Evolutionary conservation across 64 coral and sea anemone species (phyloP), one percentile per base, ranked within the genome.

Genomic region (Acropora tenuis): DNA sequence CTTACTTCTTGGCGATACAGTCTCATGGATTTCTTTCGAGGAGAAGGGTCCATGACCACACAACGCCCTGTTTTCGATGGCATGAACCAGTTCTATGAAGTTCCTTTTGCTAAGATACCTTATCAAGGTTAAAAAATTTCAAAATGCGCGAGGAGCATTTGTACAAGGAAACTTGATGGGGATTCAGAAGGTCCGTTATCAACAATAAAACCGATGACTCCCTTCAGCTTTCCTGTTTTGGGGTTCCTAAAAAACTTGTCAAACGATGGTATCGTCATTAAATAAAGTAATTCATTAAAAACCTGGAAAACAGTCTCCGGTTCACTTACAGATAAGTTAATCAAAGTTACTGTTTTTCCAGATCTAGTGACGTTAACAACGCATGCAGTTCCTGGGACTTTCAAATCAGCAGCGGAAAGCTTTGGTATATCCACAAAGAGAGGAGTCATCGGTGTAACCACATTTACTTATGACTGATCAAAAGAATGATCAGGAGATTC

Each of bases 61-160:
- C 71, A 94, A 61, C 15, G 81, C 85, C 41, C 74, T 59, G 30
- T 94, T 92, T 78, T 92, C 75, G 8, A 84, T 53, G 40, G 68
- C 87, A 49, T 92, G 90, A 45, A 87, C 90, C 17, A 58, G 47
- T 43, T 92, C 79, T 9, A 77, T 69, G 74, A 90, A 90, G 18
- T 94, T 90, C 42, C 80, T 72, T 69, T 86, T 94, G 50, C 93
- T 94, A 8, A 76, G 73, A 60, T 88, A 88, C 88, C 60, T 90
- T 85, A 15, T 84, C 81, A 8, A 86, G 12, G 5, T 86, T 57
- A 16, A 86, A 50, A 8, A 83, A 94, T 50, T 48, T 77, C 58
- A 83, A 44, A 43, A 89, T 77, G 1, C 87, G 52, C 10, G 20
- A 94, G 73, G 7, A 69, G 63, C 79, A 94, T 75, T 52, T 94